Evolutionary conservation across 2,113 vertebrate species (phyloP).

Genomic region (Eurystomus gularis): DNA sequence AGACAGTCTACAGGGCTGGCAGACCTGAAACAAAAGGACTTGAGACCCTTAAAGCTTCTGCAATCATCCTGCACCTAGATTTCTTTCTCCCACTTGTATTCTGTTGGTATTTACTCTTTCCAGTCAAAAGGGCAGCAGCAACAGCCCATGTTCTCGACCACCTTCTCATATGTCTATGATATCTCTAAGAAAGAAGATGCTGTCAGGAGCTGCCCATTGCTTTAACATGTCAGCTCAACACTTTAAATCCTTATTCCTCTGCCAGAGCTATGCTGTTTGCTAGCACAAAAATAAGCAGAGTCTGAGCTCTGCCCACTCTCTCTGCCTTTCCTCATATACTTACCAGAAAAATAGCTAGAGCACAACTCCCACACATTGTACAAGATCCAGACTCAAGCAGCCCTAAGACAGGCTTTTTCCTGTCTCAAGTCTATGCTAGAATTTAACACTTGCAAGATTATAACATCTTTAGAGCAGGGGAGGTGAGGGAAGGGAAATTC

Average conservation of each 20-base stretch:
- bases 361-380: slow-evolving; percentile 24
- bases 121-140: neutral
- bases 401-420: slow-evolving; percentile 26
- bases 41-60: neutral
- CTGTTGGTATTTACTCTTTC: neutral
- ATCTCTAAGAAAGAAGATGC: neutral
- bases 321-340: slow-evolving; percentile 23
- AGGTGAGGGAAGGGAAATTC: neutral
- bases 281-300: slow-evolving; percentile 35
- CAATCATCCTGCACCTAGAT: neutral
- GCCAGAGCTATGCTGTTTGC: neutral
- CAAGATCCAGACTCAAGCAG: slow-evolving; percentile 21
- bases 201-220: neutral
- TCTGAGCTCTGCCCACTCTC: slow-evolving; percentile 31
- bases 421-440: neutral
- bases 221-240: neutral
- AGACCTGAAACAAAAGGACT: neutral
- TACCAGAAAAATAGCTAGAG: slow-evolving; percentile 34
- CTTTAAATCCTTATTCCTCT: neutral
- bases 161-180: neutral
- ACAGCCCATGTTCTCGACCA: neutral
- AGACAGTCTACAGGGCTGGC: neutral
- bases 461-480: neutral
- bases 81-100: neutral
- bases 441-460: neutral